Conservation (phyloP, 2,888 invertebrate species). For the Meiosimyza decipiens region DNA sequence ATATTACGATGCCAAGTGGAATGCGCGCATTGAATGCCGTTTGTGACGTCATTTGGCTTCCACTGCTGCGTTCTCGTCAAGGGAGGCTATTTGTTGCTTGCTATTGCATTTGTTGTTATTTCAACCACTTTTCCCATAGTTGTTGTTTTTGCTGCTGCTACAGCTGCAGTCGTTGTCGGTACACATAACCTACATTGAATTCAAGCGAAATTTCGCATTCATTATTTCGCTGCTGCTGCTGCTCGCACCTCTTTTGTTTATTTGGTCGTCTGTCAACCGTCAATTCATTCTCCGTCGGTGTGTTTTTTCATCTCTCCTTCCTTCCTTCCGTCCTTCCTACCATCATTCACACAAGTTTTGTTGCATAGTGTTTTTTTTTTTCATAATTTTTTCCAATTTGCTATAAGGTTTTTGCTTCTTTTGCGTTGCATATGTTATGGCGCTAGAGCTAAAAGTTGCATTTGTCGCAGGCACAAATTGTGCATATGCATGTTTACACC, state of each 20-base stretch:
- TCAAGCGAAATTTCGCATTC: constrained; percentile 33
- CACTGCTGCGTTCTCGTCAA: background rate
- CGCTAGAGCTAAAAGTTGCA: too few relatives aligned
- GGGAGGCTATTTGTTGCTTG: constrained; percentile 6
- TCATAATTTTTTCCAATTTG: too few relatives aligned
- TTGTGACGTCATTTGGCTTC: constrained; percentile 47
- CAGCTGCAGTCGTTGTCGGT: constrained; percentile 6
- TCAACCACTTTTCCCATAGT: background rate
- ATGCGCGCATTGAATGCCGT: constrained; percentile 46
- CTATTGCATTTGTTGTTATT: constrained; percentile 29
- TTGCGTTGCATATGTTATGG: too few relatives aligned
- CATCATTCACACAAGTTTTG: too few relatives aligned
- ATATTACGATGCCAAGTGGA: too few relatives aligned
- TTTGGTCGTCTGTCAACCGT: background rate
- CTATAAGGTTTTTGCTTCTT: too few relatives aligned
- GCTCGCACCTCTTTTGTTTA: constrained; percentile 6
- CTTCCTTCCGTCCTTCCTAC: too few relatives aligned
- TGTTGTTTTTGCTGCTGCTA: constrained; percentile 15
- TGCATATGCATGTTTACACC: too few relatives aligned
- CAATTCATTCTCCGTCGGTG: background rate
- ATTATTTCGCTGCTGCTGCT: constrained; percentile 25
- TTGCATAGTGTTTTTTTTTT: too few relatives aligned
- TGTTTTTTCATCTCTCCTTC: background rate
- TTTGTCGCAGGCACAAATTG: too few relatives aligned
- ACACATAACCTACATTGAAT: constrained; percentile 36